These are phyloP conservation scores for Zaprionus lachaisei DNA, from an alignment of 1,140 invertebrate species.

Conservation along the genomic window DNA sequence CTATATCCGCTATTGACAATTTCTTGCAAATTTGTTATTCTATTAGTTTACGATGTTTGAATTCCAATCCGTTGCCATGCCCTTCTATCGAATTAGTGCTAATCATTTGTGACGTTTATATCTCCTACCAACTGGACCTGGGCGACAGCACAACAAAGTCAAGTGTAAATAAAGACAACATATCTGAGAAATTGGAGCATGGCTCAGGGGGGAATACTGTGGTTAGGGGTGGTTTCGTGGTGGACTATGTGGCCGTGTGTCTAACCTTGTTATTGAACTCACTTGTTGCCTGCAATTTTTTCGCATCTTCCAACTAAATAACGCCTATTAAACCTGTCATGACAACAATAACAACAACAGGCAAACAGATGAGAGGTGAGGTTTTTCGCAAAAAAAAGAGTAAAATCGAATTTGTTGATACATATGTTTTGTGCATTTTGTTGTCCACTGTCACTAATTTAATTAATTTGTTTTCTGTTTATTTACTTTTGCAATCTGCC, in stretches of 20 bases:
- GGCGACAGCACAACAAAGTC: conserved; percentile 40
- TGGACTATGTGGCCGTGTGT: not conserved
- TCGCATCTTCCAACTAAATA: conserved; percentile 61
- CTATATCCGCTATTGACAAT: not conserved
- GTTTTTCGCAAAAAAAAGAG: conserved; percentile 46
- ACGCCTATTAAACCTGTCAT: conserved; percentile 38
- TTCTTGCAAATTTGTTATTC: not conserved
- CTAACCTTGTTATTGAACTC: conserved; percentile 78
- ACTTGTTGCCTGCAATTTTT: conserved; percentile 22
- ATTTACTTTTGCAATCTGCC: conserved; percentile 59
- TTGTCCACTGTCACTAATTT: conserved; percentile 55
- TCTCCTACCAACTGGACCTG: conserved; percentile 31
- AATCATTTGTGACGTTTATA: conserved; percentile 71
- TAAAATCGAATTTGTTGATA: conserved; percentile 35
- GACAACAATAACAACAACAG: conserved; percentile 38
- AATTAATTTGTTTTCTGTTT: conserved; percentile 66
- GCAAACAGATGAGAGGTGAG: conserved; percentile 62
- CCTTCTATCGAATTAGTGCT: conserved; percentile 55
- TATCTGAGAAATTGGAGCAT: not conserved
- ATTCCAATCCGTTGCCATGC: conserved; percentile 36
- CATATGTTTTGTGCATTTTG: not conserved
- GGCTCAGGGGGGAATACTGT: not conserved
- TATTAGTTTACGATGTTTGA: conserved; percentile 11
- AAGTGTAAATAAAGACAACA: conserved; percentile 54
- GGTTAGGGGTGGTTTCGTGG: not conserved